Conservation (phyloP, 2,797 vertebrate species). For the Crax fasciolata region DNA sequence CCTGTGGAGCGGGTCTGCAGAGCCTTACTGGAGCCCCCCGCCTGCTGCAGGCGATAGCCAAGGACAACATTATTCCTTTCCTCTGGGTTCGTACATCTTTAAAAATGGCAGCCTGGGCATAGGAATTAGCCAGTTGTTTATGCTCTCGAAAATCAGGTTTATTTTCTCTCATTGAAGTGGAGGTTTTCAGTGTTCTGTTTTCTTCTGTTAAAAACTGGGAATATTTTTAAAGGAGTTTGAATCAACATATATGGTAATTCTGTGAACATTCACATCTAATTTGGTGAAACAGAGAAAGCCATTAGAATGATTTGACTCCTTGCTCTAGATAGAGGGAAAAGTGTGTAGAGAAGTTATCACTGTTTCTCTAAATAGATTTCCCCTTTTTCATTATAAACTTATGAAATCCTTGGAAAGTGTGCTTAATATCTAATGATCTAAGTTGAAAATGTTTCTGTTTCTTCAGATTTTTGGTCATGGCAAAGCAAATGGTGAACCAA, state of each 20-base stretch:
- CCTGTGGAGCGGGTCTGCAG: slow-evolving; percentile 94
- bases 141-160: not conserved
- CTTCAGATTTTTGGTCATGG: slow-evolving; percentile 94
- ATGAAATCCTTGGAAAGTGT: not conserved
- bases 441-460: not conserved
- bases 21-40: slow-evolving; percentile 95
- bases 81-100: slow-evolving; percentile 86
- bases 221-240: not conserved
- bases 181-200: not conserved
- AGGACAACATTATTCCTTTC: slow-evolving; percentile 99
- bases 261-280: not conserved
- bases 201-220: not conserved
- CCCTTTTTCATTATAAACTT: not conserved
- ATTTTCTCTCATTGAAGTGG: not conserved
- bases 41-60: slow-evolving; percentile 96
- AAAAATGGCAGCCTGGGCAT: not conserved
- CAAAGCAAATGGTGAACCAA: slow-evolving; percentile 95
- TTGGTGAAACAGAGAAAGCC: not conserved
- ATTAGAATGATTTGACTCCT: not conserved
- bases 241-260: not conserved
- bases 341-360: not conserved
- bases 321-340: not conserved
- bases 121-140: not conserved
- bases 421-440: not conserved
- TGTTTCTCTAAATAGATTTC: not conserved